phyloP scores from a whole-genome alignment of 2,888 invertebrate species.

The Merodon equestris region DNA sequence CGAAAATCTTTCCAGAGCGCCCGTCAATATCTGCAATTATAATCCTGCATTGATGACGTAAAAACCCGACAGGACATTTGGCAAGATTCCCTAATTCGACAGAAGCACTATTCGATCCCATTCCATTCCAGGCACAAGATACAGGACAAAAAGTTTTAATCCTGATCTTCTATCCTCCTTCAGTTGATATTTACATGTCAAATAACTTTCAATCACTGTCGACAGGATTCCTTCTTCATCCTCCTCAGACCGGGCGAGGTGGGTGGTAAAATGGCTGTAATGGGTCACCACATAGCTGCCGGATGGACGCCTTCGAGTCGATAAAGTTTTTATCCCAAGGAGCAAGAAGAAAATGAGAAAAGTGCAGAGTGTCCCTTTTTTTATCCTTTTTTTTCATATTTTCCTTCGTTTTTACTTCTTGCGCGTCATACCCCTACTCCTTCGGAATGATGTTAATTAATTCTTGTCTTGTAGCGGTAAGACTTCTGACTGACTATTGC shows the following conservation, averaged over 20 bases:
- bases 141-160: slow-evolving; percentile 52
- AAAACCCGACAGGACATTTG: slow-evolving; percentile 27
- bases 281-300: slow-evolving; percentile 32
- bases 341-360: slow-evolving; percentile 32
- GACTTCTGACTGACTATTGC: slow-evolving; percentile 33
- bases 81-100: slow-evolving; percentile 62
- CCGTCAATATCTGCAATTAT: slow-evolving; percentile 62
- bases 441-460: slow-evolving; percentile 75
- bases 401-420: slow-evolving; percentile 16
- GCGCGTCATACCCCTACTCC: slow-evolving; percentile 5
- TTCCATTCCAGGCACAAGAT: no score
- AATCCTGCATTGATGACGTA: slow-evolving; percentile 59
- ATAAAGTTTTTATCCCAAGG: slow-evolving; percentile 54
- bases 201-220: slow-evolving; percentile 69
- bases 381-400: slow-evolving; percentile 53
- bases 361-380: slow-evolving; percentile 60
- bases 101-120: no score
- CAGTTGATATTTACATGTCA: slow-evolving; percentile 69
- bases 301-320: slow-evolving; percentile 62
- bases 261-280: slow-evolving; percentile 12
- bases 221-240: slow-evolving; percentile 53
- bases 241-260: slow-evolving; percentile 7
- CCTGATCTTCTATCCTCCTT: slow-evolving; percentile 49
- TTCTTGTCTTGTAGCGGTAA: slow-evolving; percentile 76
- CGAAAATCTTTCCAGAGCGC: slow-evolving; percentile 46